Conservation (phyloP, 2,888 invertebrate species). For the Leistus spinibarbis region DNA sequence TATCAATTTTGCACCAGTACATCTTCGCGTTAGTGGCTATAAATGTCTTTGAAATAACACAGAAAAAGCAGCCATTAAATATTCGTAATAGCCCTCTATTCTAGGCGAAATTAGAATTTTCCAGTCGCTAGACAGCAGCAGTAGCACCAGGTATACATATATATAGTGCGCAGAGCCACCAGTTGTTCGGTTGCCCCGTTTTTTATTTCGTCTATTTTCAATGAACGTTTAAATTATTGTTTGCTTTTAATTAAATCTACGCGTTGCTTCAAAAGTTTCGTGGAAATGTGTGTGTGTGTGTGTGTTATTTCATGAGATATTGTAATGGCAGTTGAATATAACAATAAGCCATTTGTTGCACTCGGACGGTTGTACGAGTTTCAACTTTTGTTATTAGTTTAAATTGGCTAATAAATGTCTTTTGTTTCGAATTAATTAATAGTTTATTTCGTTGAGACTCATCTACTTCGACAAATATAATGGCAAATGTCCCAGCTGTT, state of each 20-base stretch:
- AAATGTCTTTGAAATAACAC: neutral
- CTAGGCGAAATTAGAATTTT: neutral
- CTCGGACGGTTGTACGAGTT: neutral
- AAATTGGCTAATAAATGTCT: neutral
- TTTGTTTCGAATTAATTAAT: neutral
- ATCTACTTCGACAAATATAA: too few species aligned
- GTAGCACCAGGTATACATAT: too few species aligned
- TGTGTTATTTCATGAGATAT: neutral
- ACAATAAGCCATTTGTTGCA: too few species aligned
- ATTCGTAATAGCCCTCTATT: constrained; percentile 2
- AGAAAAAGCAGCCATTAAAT: neutral
- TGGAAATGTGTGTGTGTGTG: too few species aligned
- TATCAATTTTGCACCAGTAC: neutral
- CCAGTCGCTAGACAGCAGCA: neutral
- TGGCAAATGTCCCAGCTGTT: too few species aligned
- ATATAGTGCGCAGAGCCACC: neutral
- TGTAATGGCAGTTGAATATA: neutral
- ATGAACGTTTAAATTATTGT: neutral
- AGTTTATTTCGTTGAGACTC: neutral
- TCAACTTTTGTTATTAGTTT: neutral
- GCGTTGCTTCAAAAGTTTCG: neutral
- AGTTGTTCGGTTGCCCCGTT: neutral
- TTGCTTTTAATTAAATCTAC: neutral
- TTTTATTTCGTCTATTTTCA: neutral
- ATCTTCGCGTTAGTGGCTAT: neutral